A percentile compares a stretch with the other conserved stretches of the same genome.
These are phyloP conservation scores for Ictidomys tridecemlineatus DNA, from an alignment of 2,113 vertebrate species.

Conservation along the genomic window DNA sequence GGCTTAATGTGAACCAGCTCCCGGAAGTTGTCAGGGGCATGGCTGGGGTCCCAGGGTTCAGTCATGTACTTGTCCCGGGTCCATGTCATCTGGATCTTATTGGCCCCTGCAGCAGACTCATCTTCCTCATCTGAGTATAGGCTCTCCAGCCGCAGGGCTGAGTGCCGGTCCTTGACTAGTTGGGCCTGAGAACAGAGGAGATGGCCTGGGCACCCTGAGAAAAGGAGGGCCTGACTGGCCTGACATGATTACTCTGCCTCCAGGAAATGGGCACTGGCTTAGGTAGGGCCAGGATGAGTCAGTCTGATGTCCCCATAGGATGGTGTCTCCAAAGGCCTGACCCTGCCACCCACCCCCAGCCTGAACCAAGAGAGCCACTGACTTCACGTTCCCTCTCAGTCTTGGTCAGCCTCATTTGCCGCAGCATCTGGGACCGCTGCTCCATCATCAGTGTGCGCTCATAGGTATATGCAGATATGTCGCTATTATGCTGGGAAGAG, in stretches of 20 bases:
- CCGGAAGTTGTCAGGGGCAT: conserved; percentile 93
- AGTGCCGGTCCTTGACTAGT: conserved; percentile 97
- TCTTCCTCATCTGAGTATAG: conserved; percentile 98
- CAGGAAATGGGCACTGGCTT: not conserved
- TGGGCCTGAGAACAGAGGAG: conserved; percentile 91
- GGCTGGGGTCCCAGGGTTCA: conserved; percentile 91
- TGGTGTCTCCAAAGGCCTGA: not conserved
- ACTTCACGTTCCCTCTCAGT: conserved; percentile 97
- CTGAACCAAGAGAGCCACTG: conserved; percentile 51
- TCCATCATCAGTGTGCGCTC: conserved; percentile 99
- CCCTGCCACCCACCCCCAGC: not conserved
- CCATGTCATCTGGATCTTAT: conserved; percentile 99
- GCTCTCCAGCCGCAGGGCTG: conserved; percentile 94
- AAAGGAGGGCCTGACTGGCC: not conserved
- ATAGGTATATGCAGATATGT: conserved; percentile 98
- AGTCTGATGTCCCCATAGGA: not conserved
- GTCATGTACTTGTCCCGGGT: conserved; percentile 93
- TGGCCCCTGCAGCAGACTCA: conserved; percentile 89
- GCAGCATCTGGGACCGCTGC: conserved; percentile 98
- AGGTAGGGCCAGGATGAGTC: not conserved
- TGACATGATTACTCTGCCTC: not conserved
- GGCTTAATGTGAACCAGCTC: conserved; percentile 98
- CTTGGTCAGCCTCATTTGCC: conserved; percentile 97
- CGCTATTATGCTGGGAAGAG: conserved; percentile 93
- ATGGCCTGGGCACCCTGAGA: not conserved